Percentiles rank a stretch among this genome's conserved stretches.
These are phyloP conservation scores for Heliocidaris tuberculata DNA, from an alignment of 35 echinoderm and acorn worm genomes.

Conservation along the genomic window DNA sequence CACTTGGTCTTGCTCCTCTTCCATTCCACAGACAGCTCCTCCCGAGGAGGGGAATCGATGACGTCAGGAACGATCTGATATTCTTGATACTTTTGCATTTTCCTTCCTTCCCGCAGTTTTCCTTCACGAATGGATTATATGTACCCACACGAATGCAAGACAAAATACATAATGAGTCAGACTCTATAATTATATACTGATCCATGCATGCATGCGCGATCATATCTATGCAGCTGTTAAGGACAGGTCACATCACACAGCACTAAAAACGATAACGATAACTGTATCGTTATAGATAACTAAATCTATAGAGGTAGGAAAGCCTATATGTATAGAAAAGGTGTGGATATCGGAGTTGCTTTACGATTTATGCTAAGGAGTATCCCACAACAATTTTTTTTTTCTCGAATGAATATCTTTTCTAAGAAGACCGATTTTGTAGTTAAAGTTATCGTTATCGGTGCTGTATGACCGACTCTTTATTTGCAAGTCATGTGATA, in stretches of 20 bases:
- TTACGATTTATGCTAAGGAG: too few relatives aligned
- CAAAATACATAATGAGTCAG: neutral
- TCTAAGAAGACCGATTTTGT: too few relatives aligned
- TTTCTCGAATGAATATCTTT: too few relatives aligned
- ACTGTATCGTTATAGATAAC: neutral
- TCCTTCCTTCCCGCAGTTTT: neutral
- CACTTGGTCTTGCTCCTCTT: neutral
- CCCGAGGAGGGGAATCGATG: neutral
- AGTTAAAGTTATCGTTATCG: too few relatives aligned
- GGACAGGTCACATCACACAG: neutral
- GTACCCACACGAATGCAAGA: neutral
- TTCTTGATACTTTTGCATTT: slow-evolving; percentile 41
- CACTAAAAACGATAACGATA: neutral
- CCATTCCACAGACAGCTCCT: slow-evolving; percentile 46
- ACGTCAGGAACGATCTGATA: slow-evolving; percentile 49
- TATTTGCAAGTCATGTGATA: neutral
- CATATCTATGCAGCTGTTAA: neutral
- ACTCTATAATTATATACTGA: too few relatives aligned
- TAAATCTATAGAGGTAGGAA: neutral
- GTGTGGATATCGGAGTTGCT: too few relatives aligned
- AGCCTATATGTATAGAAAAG: too few relatives aligned
- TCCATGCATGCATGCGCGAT: neutral
- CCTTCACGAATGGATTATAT: neutral
- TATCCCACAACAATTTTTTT: too few relatives aligned
- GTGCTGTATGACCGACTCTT: too few relatives aligned